Percentiles rank a stretch among this genome's conserved stretches.
These are phyloP conservation scores for Lepus timidus DNA, from an alignment of 2,113 vertebrate species.

Conservation along the genomic window DNA sequence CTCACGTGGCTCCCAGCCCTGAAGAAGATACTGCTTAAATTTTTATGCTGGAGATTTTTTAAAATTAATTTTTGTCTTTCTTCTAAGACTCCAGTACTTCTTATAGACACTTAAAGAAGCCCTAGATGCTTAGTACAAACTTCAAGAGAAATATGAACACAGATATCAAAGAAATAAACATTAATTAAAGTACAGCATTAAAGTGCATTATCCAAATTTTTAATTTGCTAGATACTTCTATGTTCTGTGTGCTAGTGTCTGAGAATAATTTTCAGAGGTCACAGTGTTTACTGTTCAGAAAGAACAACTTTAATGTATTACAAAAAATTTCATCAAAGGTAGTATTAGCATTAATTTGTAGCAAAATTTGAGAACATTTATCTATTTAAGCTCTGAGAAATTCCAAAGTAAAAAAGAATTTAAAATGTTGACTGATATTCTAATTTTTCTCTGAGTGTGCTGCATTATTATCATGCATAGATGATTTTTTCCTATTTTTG, in stretches of 20 bases:
- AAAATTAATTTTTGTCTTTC: constrained; percentile 16
- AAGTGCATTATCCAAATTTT: background rate
- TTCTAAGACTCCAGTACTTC: background rate
- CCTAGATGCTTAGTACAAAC: background rate
- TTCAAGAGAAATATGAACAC: background rate
- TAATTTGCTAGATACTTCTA: background rate
- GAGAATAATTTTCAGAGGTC: constrained; percentile 29
- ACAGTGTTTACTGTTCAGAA: background rate
- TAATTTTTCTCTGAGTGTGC: too few species aligned
- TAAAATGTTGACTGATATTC: too few species aligned
- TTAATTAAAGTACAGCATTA: background rate
- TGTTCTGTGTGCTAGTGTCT: background rate
- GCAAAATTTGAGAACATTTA: background rate
- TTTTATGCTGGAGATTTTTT: background rate
- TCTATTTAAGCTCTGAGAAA: too few species aligned
- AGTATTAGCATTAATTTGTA: constrained; percentile 3
- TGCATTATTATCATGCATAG: too few species aligned
- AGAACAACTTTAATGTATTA: constrained; percentile 44
- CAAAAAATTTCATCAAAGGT: constrained; percentile 34
- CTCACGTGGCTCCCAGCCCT: background rate
- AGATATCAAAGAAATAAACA: background rate
- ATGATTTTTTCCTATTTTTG: too few species aligned
- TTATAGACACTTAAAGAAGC: background rate
- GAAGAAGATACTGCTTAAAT: constrained; percentile 7
- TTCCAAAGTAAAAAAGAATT: too few species aligned